These are phyloP conservation scores for Aptenodytes patagonicus DNA, from an alignment of 2,113 vertebrate genomes.

Conservation along the genomic window DNA sequence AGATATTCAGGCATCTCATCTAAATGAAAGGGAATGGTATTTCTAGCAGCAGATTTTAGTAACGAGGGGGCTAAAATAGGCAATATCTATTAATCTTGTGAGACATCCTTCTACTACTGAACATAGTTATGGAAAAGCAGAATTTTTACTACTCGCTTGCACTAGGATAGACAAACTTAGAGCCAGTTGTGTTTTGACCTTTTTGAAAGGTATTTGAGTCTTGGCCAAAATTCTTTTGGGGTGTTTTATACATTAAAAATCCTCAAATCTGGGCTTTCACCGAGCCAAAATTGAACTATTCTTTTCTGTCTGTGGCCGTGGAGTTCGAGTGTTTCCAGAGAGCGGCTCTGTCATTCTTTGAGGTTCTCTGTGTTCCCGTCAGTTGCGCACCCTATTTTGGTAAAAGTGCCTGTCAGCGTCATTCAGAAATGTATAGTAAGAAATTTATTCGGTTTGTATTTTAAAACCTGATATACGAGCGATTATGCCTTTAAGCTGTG, in stretches of 20 bases:
- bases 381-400: not conserved
- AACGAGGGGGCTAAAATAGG: not conserved
- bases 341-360: not conserved
- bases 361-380: not conserved
- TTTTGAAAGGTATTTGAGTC: not conserved
- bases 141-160: not conserved
- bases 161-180: not conserved
- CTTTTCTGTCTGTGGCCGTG: not conserved
- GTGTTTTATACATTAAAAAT: not conserved
- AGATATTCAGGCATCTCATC: not conserved
- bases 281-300: not conserved
- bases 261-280: not conserved
- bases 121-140: not conserved
- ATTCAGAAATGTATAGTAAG: fast-evolving
- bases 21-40: not conserved
- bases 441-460: fast-evolving
- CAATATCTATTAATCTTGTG: not conserved
- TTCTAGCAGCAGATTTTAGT: not conserved
- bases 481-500: not conserved
- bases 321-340: not conserved
- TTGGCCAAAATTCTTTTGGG: not conserved
- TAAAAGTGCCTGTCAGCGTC: not conserved
- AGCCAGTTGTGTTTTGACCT: not conserved
- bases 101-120: not conserved
- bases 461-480: not conserved